Percentiles rank a stretch among this genome's conserved stretches.
Conservation (phyloP, 2,113 vertebrate genomes). For the Loxodonta africana region DNA sequence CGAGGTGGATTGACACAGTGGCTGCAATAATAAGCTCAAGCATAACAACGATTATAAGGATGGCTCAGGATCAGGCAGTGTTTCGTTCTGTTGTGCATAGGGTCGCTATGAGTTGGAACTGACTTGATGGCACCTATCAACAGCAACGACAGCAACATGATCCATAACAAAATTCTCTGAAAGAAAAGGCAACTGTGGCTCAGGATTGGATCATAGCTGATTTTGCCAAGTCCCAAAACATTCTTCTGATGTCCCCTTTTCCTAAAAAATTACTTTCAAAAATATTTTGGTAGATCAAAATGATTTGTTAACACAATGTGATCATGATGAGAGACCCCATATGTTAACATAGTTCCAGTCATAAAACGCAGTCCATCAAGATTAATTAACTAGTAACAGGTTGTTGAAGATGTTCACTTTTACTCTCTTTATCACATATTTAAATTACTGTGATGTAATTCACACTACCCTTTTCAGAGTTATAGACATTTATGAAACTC, state of each 20-base stretch:
- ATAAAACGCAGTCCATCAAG: background rate
- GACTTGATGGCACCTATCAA: no score
- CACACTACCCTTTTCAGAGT: background rate
- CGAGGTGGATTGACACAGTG: no score
- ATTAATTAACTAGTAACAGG: background rate
- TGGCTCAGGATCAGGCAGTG: no score
- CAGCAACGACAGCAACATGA: no score
- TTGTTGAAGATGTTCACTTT: background rate
- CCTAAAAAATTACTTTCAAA: background rate
- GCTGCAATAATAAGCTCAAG: no score
- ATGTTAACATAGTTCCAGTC: background rate
- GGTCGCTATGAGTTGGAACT: no score
- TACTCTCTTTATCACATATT: background rate
- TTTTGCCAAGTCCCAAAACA: background rate
- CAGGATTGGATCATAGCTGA: background rate
- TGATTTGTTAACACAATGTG: background rate
- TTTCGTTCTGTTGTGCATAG: no score
- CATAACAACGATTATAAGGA: no score
- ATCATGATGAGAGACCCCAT: background rate
- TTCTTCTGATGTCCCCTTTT: background rate
- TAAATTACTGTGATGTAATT: background rate
- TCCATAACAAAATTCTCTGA: background rate
- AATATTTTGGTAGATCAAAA: background rate
- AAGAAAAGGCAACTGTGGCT: background rate
- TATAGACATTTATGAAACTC: background rate